Evolutionary conservation across 2,888 invertebrate genomes (phyloP).

Genomic region (Campoplex nolae): DNA sequence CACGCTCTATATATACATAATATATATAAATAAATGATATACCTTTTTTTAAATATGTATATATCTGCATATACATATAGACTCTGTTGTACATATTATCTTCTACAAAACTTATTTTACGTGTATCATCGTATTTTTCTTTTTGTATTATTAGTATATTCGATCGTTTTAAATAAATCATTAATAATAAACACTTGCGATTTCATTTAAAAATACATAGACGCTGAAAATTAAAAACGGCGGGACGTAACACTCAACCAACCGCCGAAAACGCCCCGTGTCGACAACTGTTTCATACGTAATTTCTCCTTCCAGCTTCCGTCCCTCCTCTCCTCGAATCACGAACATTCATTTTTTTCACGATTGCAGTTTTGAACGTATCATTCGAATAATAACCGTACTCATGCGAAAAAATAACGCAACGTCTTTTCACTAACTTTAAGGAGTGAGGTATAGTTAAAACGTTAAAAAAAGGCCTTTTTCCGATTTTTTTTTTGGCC

Average conservation of each 20-base stretch:
- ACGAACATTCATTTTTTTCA: neutral
- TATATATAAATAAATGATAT: constrained; percentile 48
- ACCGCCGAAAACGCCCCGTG: neutral
- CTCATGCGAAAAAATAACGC: neutral
- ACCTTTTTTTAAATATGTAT: constrained; percentile 65
- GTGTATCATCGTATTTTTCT: constrained; percentile 79
- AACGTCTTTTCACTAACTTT: neutral
- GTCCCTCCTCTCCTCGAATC: neutral
- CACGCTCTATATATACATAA: constrained; percentile 67
- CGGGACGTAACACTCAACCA: neutral
- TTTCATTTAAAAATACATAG: no score
- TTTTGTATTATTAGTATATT: constrained; percentile 80
- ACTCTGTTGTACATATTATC: constrained; percentile 82
- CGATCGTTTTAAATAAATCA: constrained; percentile 76
- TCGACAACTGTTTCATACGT: no score
- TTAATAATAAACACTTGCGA: constrained; percentile 51
- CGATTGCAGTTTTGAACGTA: neutral
- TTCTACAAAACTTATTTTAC: constrained; percentile 79
- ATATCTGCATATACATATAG: constrained; percentile 74
- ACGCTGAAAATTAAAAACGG: neutral
- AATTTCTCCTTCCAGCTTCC: neutral
- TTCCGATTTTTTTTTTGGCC: no score
- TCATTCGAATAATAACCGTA: no score
- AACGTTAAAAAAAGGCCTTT: no score
- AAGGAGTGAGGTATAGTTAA: no score